Percentiles rank a stretch among this genome's conserved stretches.
Conservation (phyloP, 2,113 vertebrate species). For the Hiodon tergisus region DNA sequence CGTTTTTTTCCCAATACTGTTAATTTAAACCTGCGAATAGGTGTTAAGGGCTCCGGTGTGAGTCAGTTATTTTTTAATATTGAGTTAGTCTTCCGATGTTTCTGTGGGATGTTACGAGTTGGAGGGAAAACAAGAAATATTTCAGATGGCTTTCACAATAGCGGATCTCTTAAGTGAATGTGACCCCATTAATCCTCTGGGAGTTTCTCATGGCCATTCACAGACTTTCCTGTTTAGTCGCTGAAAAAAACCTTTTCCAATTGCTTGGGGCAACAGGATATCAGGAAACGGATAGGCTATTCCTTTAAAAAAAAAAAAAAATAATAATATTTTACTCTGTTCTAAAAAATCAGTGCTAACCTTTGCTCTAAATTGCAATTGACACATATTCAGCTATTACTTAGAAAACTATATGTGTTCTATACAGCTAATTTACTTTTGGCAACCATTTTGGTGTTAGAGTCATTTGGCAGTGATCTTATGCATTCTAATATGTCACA, state of each 20-base stretch:
- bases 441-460: not conserved
- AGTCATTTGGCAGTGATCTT: not conserved
- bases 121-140: slow-evolving; percentile 4
- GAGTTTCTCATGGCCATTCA: slow-evolving; percentile 18
- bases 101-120: not conserved
- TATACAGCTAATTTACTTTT: not conserved
- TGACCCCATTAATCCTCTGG: slow-evolving; percentile 11
- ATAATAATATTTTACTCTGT: not conserved
- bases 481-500: too few species aligned
- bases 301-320: not conserved
- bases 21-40: too few species aligned
- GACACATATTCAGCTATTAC: slow-evolving; percentile 1
- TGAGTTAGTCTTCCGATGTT: too few species aligned
- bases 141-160: slow-evolving; percentile 16
- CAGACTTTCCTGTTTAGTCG: slow-evolving; percentile 28
- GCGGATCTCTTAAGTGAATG: slow-evolving; percentile 11
- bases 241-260: slow-evolving; percentile 19
- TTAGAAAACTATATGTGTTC: slow-evolving; percentile 10
- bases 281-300: slow-evolving; percentile 1
- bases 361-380: slow-evolving; percentile 15
- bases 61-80: too few species aligned
- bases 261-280: slow-evolving; percentile 11
- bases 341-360: slow-evolving; percentile 5
- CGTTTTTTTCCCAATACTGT: too few species aligned
- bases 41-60: too few species aligned